A percentile compares a stretch with the other conserved stretches of the same genome.
phyloP scores from a whole-genome alignment of 2,113 vertebrate species.

The Corvus hawaiiensis region DNA sequence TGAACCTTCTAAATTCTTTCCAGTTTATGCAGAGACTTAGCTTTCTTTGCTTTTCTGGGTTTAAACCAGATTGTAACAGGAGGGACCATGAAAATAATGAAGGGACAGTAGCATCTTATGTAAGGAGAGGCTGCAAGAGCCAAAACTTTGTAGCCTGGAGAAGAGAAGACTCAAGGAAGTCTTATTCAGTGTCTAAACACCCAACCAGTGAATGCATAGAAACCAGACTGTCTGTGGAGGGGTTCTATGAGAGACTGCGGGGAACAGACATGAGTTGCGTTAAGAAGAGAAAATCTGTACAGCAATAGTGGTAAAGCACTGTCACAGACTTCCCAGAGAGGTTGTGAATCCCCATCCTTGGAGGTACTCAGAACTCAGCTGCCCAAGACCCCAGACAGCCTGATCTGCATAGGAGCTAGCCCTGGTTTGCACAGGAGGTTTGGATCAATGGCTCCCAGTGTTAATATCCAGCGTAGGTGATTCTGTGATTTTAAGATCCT shows the following conservation, averaged over 20 bases:
- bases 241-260: neutral
- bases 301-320: neutral
- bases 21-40: too few relatives aligned
- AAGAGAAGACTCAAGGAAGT: neutral
- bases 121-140: neutral
- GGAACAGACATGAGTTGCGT: neutral
- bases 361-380: neutral
- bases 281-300: neutral
- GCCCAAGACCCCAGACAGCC: neutral
- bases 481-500: neutral
- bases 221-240: neutral
- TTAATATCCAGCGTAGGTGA: neutral
- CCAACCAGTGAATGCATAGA: neutral
- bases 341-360: neutral
- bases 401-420: neutral
- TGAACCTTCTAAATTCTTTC: too few relatives aligned
- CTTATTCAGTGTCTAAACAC: neutral
- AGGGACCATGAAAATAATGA: neutral
- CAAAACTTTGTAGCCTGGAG: neutral
- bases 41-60: too few relatives aligned
- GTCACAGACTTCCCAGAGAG: neutral
- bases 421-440: accelerated
- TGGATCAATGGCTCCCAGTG: neutral
- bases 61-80: too few relatives aligned
- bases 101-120: neutral